Evolutionary conservation across 2,888 invertebrate species (phyloP).

Genomic region (Pterostichus madidus): DNA sequence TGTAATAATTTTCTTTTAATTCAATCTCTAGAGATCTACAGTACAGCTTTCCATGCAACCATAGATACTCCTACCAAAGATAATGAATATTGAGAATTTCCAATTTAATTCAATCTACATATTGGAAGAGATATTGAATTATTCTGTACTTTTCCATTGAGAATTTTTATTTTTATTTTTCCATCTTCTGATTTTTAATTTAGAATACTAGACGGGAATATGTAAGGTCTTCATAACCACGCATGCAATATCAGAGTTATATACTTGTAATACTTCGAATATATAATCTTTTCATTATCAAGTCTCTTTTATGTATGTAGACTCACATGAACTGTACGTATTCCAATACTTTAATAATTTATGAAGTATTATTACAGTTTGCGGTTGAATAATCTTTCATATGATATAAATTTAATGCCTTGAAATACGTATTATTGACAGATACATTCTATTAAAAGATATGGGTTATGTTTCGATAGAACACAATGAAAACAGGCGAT

Average conservation of each 20-base stretch:
- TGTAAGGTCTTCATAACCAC: background rate
- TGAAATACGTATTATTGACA: background rate
- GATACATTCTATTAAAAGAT: constrained; percentile 6
- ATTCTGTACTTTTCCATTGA: too few species aligned
- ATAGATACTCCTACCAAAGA: too few species aligned
- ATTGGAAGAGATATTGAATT: too few species aligned
- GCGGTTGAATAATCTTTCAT: background rate
- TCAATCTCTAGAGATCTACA: too few species aligned
- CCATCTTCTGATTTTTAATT: background rate
- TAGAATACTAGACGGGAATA: background rate
- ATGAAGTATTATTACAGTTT: background rate
- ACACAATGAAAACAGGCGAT: constrained; percentile 48
- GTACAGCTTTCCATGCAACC: too few species aligned
- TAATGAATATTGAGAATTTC: too few species aligned
- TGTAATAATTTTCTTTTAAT: too few species aligned
- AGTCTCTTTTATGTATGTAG: background rate
- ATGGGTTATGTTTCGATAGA: constrained; percentile 10
- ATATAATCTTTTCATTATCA: background rate
- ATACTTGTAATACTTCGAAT: background rate
- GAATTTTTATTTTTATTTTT: too few species aligned
- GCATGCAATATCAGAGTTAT: background rate
- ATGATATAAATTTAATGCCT: background rate
- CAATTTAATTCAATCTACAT: too few species aligned
- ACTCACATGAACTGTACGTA: background rate
- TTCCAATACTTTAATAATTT: background rate